phyloP scores from a whole-genome alignment of 2,888 invertebrate species.

The Muscina levida region DNA sequence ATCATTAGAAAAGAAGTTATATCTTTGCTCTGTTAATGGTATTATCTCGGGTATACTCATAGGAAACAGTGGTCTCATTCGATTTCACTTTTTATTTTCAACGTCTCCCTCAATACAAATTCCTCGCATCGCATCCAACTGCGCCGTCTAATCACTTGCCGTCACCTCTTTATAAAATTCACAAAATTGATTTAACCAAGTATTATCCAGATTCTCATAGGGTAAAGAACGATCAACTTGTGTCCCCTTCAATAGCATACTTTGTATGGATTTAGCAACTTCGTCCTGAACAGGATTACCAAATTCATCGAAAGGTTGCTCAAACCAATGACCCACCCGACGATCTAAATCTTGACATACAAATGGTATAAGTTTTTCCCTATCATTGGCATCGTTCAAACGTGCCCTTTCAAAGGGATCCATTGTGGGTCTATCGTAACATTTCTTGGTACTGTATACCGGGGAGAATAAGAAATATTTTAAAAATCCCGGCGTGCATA shows the following conservation, averaged over 20 bases:
- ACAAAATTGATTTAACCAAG: background rate
- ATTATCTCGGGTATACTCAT: no score
- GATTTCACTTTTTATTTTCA: no score
- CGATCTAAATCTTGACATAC: background rate
- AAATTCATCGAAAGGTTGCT: background rate
- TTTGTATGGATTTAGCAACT: background rate
- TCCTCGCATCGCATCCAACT: no score
- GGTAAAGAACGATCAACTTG: no score
- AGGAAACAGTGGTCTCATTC: no score
- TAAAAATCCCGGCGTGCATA: background rate
- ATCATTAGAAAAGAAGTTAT: no score
- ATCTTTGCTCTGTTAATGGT: no score
- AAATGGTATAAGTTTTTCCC: background rate
- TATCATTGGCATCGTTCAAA: background rate
- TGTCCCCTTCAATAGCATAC: background rate
- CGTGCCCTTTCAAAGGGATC: constrained; percentile 3
- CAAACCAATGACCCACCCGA: constrained; percentile 3
- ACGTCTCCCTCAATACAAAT: no score
- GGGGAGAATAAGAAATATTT: constrained; percentile 12
- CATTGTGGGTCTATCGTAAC: background rate
- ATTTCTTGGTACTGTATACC: background rate
- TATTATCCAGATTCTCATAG: background rate
- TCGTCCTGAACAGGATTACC: background rate
- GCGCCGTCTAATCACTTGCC: no score
- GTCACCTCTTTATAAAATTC: background rate